A percentile compares a stretch with the other conserved stretches of the same genome.
phyloP scores from a whole-genome alignment of 2,888 invertebrate species.

The Baccha elongata region DNA sequence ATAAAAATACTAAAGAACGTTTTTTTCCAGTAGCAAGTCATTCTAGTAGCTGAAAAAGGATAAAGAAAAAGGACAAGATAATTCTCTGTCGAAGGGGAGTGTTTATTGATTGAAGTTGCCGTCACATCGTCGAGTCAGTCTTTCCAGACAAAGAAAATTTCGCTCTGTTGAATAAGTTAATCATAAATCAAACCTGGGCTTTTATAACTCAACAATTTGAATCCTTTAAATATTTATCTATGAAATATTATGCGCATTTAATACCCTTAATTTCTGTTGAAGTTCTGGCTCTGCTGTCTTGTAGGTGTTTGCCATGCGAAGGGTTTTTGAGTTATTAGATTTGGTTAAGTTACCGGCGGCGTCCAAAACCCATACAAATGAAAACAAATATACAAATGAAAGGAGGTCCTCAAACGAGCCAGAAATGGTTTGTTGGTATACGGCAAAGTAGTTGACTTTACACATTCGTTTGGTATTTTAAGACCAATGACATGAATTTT shows the following conservation, averaged over 20 bases:
- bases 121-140: not conserved
- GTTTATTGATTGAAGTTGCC: slow-evolving; percentile 7
- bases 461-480: not conserved
- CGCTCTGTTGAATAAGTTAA: slow-evolving; percentile 21
- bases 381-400: slow-evolving; percentile 1
- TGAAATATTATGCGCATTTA: not conserved
- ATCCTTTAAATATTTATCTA: slow-evolving; percentile 5
- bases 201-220: not conserved
- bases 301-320: not conserved
- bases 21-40: slow-evolving; percentile 1
- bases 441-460: not conserved
- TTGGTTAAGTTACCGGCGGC: not conserved
- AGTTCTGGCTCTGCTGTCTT: not conserved
- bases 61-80: slow-evolving; percentile 13
- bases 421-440: not conserved
- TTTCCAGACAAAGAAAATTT: not conserved
- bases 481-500: not conserved
- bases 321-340: not conserved
- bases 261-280: not conserved
- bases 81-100: not conserved
- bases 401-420: not conserved
- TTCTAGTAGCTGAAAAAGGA: not conserved
- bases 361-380: not conserved
- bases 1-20: not conserved
- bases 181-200: slow-evolving; percentile 19